Evolutionary conservation across 2,797 vertebrate species (phyloP), one percentile per base, ranked within the genome.

Genomic region (Coilia nasus): DNA sequence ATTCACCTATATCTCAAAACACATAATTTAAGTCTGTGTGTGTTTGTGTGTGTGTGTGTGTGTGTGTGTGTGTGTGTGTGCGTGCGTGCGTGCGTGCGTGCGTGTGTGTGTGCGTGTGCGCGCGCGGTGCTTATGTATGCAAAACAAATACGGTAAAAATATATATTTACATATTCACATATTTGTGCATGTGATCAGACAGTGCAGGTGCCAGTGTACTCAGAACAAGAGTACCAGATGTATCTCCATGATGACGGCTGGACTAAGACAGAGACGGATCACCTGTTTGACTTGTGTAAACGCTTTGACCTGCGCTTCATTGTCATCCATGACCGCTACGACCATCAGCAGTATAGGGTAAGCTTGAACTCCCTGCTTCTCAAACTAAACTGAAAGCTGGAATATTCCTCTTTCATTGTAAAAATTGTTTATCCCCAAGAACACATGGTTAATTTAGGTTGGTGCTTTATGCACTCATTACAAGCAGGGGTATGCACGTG

Each of bases 281-380:
- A 99, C 88, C 96, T 99, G 89, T 99, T 99, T 82, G 98, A 99
- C 92, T 95, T 99, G 87, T 98, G 97, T 92, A 98, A 98, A 85
- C 97, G 97, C n/a, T 99, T 99, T 60, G 98, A 99, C 91, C 94
- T 99, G 60, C 98, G 98, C 82, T 99, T 99, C 0, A 93, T 99
- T 10, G 96, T 99, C 84, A 96, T 99, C 88, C 98, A 99, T 0
- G 98, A 99, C 89, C 98, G 98, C 83, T 99, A 99, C 0, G 98
- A 99, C 93, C 97, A 99, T 93, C 98, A 99, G 91, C 98, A 99
- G 92, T 99, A 98, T 94, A 97, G 98, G 96, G 98, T 99, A 94
- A 97, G 59, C n/a, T 28, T 17, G 78, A n/a, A 35, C 47, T 47
- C 25, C 25, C 56, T 31, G 50, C 47, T 23, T 75, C 57, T 17